Percentiles rank a stretch among this genome's conserved stretches.
Conservation (phyloP, 37 sponge, comb jelly and placozoan species). For the Aplysina aerophoba region DNA sequence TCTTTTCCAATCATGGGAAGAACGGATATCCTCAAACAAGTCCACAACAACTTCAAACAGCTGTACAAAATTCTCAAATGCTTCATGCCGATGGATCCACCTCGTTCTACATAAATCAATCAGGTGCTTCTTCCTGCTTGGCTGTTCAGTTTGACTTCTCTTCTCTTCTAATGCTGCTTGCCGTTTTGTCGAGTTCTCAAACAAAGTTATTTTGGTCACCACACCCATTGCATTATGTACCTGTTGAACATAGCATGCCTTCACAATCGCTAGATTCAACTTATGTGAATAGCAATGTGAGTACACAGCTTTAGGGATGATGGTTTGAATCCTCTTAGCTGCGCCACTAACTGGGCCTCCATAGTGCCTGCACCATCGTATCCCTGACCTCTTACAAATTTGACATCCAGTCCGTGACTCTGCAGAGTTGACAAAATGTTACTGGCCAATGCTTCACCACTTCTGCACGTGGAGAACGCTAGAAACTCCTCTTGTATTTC, state of each 20-base stretch:
- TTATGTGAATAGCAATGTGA: conserved; percentile 17
- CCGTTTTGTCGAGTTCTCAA: neutral
- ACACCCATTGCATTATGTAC: neutral
- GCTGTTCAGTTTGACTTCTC: neutral
- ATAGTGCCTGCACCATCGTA: conserved; percentile 36
- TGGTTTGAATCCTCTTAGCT: neutral
- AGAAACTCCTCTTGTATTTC: neutral
- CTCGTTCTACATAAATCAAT: conserved; percentile 6
- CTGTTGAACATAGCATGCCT: neutral
- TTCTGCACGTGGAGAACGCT: neutral
- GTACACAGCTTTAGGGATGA: conserved; percentile 7
- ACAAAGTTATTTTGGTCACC: neutral
- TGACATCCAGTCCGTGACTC: neutral
- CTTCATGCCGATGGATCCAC: neutral
- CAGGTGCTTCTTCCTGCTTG: neutral
- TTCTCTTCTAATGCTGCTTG: neutral
- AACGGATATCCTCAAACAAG: conserved; percentile 1
- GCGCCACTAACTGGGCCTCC: neutral
- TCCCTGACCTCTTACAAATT: conserved; percentile 19
- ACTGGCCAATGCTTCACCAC: neutral
- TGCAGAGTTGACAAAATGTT: neutral
- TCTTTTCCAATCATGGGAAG: conserved; percentile 1
- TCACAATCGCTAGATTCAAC: conserved; percentile 28
- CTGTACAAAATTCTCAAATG: neutral
- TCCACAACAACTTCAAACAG: neutral